A percentile compares a stretch with the other conserved stretches of the same genome.
Conservation (phyloP, 30 jellyfish, hydroid and myxozoan genomes). For the Clytia hemisphaerica region DNA sequence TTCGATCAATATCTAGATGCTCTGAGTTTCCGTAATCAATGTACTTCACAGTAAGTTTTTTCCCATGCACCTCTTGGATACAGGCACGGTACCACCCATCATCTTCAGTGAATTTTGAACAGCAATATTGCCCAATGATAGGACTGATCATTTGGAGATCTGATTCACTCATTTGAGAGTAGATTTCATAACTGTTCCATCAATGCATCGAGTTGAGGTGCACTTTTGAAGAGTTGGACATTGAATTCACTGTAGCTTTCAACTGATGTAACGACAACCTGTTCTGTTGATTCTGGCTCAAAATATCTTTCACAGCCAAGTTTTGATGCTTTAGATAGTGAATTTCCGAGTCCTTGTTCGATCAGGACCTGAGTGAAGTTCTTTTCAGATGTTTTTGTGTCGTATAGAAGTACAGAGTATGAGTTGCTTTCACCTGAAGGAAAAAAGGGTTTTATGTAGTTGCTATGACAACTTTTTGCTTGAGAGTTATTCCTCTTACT, state of each 20-base stretch:
- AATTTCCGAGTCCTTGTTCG: slow-evolving; percentile 44
- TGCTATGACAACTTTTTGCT: too few species aligned
- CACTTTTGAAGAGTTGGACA: slow-evolving; percentile 36
- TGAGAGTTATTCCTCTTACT: too few species aligned
- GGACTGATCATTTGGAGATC: slow-evolving; percentile 25
- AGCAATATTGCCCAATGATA: slow-evolving; percentile 40
- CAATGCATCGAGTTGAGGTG: slow-evolving; percentile 18
- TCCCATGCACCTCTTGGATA: slow-evolving; percentile 27
- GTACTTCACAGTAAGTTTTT: slow-evolving; percentile 26
- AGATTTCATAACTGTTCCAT: slow-evolving; percentile 41
- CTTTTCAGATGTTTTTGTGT: slow-evolving; percentile 50
- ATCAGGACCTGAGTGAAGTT: slow-evolving; percentile 44
- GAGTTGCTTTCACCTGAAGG: slow-evolving; percentile 34
- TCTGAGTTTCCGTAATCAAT: slow-evolving; percentile 74
- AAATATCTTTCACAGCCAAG: slow-evolving; percentile 5
- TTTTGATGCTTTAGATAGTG: background rate
- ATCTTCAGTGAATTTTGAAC: slow-evolving; percentile 60
- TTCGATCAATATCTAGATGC: background rate
- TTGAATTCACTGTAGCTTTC: slow-evolving; percentile 34
- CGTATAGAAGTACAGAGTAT: slow-evolving; percentile 45
- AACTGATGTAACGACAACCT: slow-evolving; percentile 33
- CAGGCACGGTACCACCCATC: slow-evolving; percentile 69
- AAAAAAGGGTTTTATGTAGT: too few species aligned
- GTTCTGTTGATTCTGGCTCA: background rate
- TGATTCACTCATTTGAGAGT: slow-evolving; percentile 15